These are phyloP conservation scores for Aix galericulata DNA, from an alignment of 2,113 vertebrate species.

Conservation along the genomic window DNA sequence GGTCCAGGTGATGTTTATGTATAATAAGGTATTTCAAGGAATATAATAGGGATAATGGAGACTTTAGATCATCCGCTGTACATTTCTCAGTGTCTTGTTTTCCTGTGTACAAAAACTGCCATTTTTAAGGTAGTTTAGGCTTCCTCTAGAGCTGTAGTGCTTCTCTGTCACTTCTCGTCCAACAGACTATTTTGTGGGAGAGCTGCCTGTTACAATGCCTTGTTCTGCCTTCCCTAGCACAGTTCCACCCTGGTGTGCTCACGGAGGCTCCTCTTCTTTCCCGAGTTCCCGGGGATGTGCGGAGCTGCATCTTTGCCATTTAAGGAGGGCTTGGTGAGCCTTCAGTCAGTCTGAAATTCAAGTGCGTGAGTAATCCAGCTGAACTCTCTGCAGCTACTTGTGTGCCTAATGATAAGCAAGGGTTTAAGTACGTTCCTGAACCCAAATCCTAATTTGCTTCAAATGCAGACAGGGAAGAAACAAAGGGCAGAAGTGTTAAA, in stretches of 20 bases:
- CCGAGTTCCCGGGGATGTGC: neutral
- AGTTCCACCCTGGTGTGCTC: neutral
- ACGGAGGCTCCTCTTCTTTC: neutral
- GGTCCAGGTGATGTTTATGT: neutral
- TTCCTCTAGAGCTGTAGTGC: neutral
- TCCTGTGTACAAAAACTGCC: neutral
- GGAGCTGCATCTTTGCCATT: conserved; percentile 50
- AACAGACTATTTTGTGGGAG: neutral
- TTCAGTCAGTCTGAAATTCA: conserved; percentile 47
- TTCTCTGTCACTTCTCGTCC: neutral
- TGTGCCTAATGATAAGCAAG: neutral
- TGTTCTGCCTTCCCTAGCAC: neutral
- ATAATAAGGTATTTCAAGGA: neutral
- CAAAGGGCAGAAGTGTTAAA: neutral
- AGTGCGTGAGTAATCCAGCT: conserved; percentile 52
- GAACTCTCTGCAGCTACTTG: neutral
- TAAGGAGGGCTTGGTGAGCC: conserved; percentile 46
- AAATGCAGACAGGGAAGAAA: neutral
- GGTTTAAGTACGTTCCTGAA: neutral
- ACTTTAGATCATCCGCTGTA: neutral
- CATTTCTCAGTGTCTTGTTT: neutral
- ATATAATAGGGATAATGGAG: neutral
- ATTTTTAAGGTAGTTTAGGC: neutral
- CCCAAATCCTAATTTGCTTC: neutral
- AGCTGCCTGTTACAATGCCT: neutral